A percentile compares a stretch with the other conserved stretches of the same genome.
Evolutionary conservation across 2,113 vertebrate species (phyloP).

Genomic region (Lucifuga dentata): DNA sequence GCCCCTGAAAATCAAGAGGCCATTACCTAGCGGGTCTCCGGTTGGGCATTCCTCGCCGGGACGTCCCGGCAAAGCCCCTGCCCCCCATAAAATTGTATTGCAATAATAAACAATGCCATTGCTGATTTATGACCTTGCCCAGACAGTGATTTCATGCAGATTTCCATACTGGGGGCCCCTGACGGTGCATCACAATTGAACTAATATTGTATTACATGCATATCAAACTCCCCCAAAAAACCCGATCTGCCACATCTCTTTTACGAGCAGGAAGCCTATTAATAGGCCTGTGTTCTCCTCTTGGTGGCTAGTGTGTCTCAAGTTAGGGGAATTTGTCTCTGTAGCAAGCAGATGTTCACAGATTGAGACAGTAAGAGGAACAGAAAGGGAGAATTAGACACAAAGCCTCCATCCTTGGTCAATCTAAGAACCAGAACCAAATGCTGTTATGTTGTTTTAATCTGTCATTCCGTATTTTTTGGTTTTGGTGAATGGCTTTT

Average conservation of each 20-base stretch:
- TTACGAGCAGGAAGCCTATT: conserved; percentile 82
- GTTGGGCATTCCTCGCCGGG: conserved; percentile 68
- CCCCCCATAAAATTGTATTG: conserved; percentile 74
- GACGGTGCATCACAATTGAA: conserved; percentile 82
- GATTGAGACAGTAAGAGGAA: conserved; percentile 57
- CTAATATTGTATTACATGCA: conserved; percentile 85
- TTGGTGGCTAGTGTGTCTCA: conserved; percentile 79
- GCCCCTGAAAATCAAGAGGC: conserved; percentile 55
- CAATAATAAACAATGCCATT: conserved; percentile 79
- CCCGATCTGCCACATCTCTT: conserved; percentile 79
- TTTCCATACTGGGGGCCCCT: conserved; percentile 80
- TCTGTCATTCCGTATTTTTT: conserved; percentile 38
- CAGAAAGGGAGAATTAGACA: conserved; percentile 9
- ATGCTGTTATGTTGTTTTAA: conserved; percentile 27
- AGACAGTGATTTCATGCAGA: conserved; percentile 89
- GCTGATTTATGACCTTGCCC: conserved; percentile 83
- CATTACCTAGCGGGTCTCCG: conserved; percentile 59
- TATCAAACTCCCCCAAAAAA: conserved; percentile 83
- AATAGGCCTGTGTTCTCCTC: conserved; percentile 80
- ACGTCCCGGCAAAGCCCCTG: conserved; percentile 70
- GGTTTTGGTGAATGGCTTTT: conserved; percentile 52
- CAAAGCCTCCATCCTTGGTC: conserved; percentile 36
- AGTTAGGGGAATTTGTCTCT: conserved; percentile 74
- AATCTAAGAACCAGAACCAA: conserved; percentile 46
- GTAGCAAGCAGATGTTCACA: conserved; percentile 66